These are phyloP conservation scores for Platygyra sinensis DNA, from an alignment of 64 coral and sea anemone genomes.

Conservation along the genomic window DNA sequence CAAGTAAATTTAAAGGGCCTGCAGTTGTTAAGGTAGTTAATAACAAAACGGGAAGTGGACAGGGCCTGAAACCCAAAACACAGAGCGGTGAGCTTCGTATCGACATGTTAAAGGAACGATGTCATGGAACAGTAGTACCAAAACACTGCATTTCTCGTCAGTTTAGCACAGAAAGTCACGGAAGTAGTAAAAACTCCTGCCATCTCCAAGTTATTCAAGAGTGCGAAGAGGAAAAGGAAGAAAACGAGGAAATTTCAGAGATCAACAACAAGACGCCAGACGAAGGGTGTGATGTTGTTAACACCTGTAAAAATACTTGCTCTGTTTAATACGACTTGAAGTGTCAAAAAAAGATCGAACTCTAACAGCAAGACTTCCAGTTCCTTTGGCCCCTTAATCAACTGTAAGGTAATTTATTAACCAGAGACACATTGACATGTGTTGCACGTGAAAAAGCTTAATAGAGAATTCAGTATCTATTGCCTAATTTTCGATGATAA, in stretches of 20 bases:
- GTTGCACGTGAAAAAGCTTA: too few relatives aligned
- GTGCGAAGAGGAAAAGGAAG: slow-evolving; percentile 8
- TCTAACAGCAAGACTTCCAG: too few relatives aligned
- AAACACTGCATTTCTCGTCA: slow-evolving; percentile 17
- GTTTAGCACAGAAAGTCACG: neutral
- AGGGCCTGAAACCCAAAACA: neutral
- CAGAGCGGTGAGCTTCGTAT: slow-evolving; percentile 1
- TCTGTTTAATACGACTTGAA: too few relatives aligned
- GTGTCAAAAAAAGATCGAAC: too few relatives aligned
- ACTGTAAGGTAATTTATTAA: too few relatives aligned
- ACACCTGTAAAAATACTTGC: too few relatives aligned
- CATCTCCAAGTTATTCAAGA: slow-evolving; percentile 40
- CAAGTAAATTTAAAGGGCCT: neutral
- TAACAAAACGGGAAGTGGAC: neutral
- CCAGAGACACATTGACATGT: too few relatives aligned
- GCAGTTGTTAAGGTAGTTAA: neutral
- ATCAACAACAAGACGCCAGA: neutral
- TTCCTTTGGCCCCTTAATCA: too few relatives aligned
- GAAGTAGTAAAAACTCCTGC: neutral
- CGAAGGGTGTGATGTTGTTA: neutral
- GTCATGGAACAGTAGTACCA: neutral
- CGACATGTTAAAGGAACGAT: neutral
- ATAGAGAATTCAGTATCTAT: too few relatives aligned
- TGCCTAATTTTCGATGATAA: too few relatives aligned
- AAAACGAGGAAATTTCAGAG: neutral